Evolutionary conservation across 2,797 vertebrate species (phyloP), one percentile per base, ranked within the genome.

Genomic region (Pseudocheirus occidentalis): DNA sequence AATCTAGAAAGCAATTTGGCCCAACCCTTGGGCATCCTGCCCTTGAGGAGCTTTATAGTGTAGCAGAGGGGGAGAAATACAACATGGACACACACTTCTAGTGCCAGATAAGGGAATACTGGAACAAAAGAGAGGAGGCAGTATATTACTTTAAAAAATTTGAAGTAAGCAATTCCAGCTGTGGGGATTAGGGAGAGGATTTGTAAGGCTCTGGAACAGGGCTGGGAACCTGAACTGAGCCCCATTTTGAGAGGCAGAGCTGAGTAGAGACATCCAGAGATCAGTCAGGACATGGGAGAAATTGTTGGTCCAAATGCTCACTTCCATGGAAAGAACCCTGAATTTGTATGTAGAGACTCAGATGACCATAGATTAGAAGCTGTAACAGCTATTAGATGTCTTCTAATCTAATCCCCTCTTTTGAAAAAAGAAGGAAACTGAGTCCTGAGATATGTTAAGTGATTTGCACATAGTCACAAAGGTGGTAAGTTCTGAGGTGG

Each of bases 371-470:
- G 0, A 10, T 93, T 0, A 11, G 31, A n/a, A 90, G 66, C 73
- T 90, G 29, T 13, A 90, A 57, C 59, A 40, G 92, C 57, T 46
- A 34, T n/a, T n/a, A 21, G 58, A 50, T 12, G 24, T 92, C 55
- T 93, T 13, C 34, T 66, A 90, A 40, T 95, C 50, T 31, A n/a
- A 9, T 29, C 29, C 34, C 94, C 94, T 92, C 40, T 66, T 56
- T 92, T 92, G 81, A 27, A 54, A 29, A 62, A 7, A 55, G 90
- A 56, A 62, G 87, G 94, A 87, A 93, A 96, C 31, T 40, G 40
- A 94, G 12, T 6, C 66, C 58, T 58, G 54, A 55, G 31, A 58
- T 13, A 62, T 31, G 12, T 53, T 50, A 95, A 46, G 1, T 62
- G 90, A 34, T 53, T 94, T 57, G 28, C 13, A 18, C 92, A 66